Evolutionary conservation across 2,888 invertebrate species (phyloP).

Genomic region (Ferrisia virgata): DNA sequence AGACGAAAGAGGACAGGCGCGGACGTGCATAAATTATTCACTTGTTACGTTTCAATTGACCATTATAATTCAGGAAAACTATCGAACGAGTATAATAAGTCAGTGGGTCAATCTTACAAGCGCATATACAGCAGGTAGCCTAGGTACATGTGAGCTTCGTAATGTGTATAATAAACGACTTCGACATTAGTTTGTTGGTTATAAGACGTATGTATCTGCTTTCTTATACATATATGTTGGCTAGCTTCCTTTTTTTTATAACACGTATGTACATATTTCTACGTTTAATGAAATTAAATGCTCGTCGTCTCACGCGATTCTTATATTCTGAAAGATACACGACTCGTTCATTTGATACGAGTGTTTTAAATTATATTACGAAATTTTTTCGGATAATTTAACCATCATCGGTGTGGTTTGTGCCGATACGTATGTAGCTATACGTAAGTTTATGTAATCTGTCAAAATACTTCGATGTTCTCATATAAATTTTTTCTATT

Average conservation of each 20-base stretch:
- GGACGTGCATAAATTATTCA: conserved; percentile 23
- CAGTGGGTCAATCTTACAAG: conserved; percentile 1
- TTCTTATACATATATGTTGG: too few species aligned
- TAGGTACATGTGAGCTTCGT: neutral
- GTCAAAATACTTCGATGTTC: neutral
- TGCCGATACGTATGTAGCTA: neutral
- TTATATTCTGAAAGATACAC: neutral
- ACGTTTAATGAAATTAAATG: too few species aligned
- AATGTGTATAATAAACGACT: too few species aligned
- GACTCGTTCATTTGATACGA: neutral
- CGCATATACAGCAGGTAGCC: neutral
- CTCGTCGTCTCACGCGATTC: neutral
- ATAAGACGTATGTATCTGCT: too few species aligned
- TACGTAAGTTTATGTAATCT: neutral
- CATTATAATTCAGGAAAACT: conserved; percentile 13
- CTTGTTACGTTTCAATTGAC: conserved; percentile 19
- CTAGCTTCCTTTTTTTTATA: neutral
- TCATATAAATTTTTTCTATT: conserved; percentile 22
- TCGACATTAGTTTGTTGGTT: too few species aligned
- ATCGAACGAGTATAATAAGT: conserved; percentile 16
- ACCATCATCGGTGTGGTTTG: neutral
- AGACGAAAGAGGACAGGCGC: too few species aligned
- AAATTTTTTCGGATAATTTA: neutral
- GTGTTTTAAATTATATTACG: neutral
- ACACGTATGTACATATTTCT: too few species aligned